These are phyloP conservation scores for Eremophila alpestris DNA, from an alignment of 2,797 vertebrate genomes.

Conservation along the genomic window DNA sequence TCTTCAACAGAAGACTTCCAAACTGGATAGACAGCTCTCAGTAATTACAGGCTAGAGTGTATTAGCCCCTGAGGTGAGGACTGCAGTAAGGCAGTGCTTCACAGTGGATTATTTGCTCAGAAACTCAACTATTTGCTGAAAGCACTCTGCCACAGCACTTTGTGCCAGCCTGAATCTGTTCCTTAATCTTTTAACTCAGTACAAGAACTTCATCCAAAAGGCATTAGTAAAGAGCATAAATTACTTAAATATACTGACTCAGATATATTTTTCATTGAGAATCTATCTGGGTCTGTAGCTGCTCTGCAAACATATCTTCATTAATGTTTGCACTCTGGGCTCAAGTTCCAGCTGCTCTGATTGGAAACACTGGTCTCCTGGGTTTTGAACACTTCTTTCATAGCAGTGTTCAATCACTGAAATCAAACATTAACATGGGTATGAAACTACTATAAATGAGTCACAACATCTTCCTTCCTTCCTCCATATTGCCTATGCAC, in stretches of 20 bases:
- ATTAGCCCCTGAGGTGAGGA: slow-evolving; percentile 42
- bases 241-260: not conserved
- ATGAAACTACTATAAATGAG: not conserved
- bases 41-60: slow-evolving; percentile 22
- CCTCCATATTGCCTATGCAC: not conserved
- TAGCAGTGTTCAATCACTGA: not conserved
- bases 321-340: not conserved
- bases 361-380: not conserved
- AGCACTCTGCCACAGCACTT: not conserved
- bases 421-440: not conserved
- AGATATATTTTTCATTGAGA: not conserved
- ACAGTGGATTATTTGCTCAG: not conserved
- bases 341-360: not conserved
- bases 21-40: slow-evolving; percentile 48
- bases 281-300: not conserved
- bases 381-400: not conserved
- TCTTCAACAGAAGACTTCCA: slow-evolving; percentile 26
- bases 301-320: not conserved
- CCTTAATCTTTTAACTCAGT: not conserved
- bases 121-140: not conserved
- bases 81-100: not conserved
- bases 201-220: not conserved
- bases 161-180: not conserved
- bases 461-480: not conserved
- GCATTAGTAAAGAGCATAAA: not conserved